Evolutionary conservation across 1,140 invertebrate genomes (phyloP).

Genomic region (Magallana gigas): DNA sequence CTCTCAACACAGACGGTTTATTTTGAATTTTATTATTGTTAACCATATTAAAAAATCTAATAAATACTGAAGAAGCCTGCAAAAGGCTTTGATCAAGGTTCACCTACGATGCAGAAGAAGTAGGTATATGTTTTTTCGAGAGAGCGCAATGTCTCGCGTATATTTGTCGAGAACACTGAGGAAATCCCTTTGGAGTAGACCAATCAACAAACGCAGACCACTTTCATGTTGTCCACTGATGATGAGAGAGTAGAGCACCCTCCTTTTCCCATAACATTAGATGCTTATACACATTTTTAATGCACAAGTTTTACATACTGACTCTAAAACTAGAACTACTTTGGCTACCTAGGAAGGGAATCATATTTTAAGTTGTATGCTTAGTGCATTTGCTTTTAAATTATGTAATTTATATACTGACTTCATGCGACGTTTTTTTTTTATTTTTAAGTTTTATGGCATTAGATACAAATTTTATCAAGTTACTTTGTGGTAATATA

Average conservation of each 20-base stretch:
- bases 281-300: not conserved
- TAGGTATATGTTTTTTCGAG: slow-evolving; percentile 11
- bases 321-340: not conserved
- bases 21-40: slow-evolving; percentile 35
- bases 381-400: too few species aligned
- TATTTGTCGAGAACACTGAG: not conserved
- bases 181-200: not conserved
- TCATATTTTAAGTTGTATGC: too few species aligned
- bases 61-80: not conserved
- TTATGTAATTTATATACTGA: too few species aligned
- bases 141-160: not conserved
- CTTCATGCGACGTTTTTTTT: too few species aligned
- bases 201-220: slow-evolving; percentile 17
- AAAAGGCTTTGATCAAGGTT: slow-evolving; percentile 15
- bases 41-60: slow-evolving; percentile 25
- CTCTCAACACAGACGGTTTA: not conserved
- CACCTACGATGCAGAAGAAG: not conserved
- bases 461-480: too few species aligned
- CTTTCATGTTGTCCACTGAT: not conserved
- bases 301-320: not conserved
- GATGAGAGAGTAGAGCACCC: not conserved
- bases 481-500: too few species aligned
- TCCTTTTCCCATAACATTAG: not conserved
- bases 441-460: too few species aligned
- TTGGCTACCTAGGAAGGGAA: not conserved